Conservation (phyloP, 2,888 invertebrate species). For the Dermolepida albohirtum region DNA sequence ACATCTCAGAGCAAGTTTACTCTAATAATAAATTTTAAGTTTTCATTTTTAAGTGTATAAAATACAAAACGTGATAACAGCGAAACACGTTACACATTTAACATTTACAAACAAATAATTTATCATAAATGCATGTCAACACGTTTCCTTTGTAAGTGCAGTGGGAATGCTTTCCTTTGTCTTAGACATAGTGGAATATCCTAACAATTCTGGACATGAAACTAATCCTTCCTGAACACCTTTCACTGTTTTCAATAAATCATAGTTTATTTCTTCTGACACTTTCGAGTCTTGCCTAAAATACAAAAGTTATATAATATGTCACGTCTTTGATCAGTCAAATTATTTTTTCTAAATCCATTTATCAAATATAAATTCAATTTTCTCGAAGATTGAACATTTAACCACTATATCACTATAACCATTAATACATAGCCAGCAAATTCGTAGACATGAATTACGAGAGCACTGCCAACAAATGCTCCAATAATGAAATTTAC, state of each 20-base stretch:
- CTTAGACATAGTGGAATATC: conserved; percentile 79
- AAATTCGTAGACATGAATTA: too few species aligned
- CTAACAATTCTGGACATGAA: conserved; percentile 81
- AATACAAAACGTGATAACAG: conserved; percentile 19
- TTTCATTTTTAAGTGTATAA: conserved; percentile 4
- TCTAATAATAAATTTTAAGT: conserved; percentile 1
- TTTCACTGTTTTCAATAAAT: conserved; percentile 82
- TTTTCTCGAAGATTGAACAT: too few species aligned
- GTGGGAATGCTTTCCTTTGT: conserved; percentile 88
- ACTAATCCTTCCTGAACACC: conserved; percentile 78
- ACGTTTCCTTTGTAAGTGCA: conserved; percentile 68
- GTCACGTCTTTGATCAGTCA: too few species aligned
- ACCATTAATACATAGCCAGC: too few species aligned
- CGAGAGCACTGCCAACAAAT: too few species aligned
- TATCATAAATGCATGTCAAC: conserved; percentile 44
- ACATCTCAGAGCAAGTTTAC: conserved; percentile 20
- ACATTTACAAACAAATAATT: conserved; percentile 24
- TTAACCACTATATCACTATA: too few species aligned
- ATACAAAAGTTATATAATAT: conserved; percentile 44
- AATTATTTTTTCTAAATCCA: too few species aligned
- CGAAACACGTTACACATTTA: conserved; percentile 37
- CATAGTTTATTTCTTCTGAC: conserved; percentile 89
- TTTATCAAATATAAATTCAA: too few species aligned
- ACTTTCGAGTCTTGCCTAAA: conserved; percentile 87
- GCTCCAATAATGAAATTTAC: too few species aligned